Evolutionary conservation across 2,797 vertebrate species (phyloP).

Genomic region (Squalus acanthias): DNA sequence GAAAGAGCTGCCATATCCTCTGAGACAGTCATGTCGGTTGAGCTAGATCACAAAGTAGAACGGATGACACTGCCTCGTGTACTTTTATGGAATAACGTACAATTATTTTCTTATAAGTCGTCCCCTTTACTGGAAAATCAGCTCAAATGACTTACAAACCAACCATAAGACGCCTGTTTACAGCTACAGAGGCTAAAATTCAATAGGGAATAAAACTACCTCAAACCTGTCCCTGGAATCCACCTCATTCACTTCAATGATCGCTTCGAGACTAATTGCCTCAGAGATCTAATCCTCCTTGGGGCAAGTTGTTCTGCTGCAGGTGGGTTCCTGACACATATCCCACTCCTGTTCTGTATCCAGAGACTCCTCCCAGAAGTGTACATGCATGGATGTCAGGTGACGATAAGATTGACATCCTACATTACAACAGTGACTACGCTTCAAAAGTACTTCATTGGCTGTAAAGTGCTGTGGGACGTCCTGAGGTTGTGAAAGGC

Average conservation of each 20-base stretch:
- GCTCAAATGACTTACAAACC: neutral
- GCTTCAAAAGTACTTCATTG: neutral
- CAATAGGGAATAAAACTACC: neutral
- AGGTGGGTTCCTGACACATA: neutral
- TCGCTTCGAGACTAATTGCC: neutral
- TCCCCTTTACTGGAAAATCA: neutral
- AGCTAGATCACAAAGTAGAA: neutral
- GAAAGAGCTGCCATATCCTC: neutral
- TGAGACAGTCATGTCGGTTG: neutral
- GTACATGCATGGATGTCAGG: neutral
- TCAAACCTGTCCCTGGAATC: neutral
- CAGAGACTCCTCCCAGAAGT: neutral
- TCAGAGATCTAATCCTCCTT: neutral
- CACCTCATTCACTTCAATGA: neutral
- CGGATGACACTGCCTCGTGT: neutral
- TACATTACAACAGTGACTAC: neutral
- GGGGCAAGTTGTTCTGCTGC: neutral
- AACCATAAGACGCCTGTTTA: neutral
- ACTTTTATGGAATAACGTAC: neutral
- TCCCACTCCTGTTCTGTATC: neutral
- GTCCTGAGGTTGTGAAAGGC: neutral
- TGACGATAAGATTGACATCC: neutral
- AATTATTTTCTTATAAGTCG: neutral
- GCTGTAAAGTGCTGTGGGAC: neutral
- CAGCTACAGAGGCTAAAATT: neutral